Conservation (phyloP, 2,888 invertebrate genomes). For the Phengaris alcon region DNA sequence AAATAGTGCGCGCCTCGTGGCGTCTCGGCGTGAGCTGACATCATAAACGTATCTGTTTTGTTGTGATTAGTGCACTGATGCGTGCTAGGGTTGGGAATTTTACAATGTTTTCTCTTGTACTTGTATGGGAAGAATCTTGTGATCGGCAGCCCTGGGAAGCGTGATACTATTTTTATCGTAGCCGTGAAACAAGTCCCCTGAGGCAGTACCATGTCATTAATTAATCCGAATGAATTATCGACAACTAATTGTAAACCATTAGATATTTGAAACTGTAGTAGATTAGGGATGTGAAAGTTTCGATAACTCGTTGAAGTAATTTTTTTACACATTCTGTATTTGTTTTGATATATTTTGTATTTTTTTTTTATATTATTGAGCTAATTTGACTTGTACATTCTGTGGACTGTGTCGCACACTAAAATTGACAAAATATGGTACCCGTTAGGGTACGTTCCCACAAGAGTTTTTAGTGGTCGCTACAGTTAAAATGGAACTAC, state of each 20-base stretch:
- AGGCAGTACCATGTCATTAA: conserved; percentile 12
- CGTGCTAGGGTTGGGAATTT: neutral
- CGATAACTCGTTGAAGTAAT: neutral
- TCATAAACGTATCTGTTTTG: neutral
- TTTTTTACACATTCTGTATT: too few relatives aligned
- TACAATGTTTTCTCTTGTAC: neutral
- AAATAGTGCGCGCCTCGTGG: too few relatives aligned
- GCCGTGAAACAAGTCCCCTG: conserved; percentile 6
- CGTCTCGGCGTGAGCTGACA: too few relatives aligned
- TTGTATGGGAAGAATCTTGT: neutral
- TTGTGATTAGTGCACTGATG: conserved; percentile 5
- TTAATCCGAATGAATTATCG: conserved; percentile 17
- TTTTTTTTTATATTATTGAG: too few relatives aligned
- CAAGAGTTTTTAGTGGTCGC: too few relatives aligned
- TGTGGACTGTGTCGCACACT: too few relatives aligned
- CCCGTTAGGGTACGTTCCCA: too few relatives aligned
- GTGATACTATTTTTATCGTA: conserved; percentile 16
- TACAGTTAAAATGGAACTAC: too few relatives aligned
- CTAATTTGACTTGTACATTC: too few relatives aligned
- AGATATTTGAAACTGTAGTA: conserved; percentile 14
- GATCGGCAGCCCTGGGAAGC: neutral
- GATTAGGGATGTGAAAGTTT: conserved; percentile 21
- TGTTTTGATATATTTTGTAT: too few relatives aligned
- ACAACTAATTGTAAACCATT: conserved; percentile 15
- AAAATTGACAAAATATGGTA: too few relatives aligned